Conservation (phyloP, 1,140 invertebrate genomes). For the Parapsyche elsis region DNA sequence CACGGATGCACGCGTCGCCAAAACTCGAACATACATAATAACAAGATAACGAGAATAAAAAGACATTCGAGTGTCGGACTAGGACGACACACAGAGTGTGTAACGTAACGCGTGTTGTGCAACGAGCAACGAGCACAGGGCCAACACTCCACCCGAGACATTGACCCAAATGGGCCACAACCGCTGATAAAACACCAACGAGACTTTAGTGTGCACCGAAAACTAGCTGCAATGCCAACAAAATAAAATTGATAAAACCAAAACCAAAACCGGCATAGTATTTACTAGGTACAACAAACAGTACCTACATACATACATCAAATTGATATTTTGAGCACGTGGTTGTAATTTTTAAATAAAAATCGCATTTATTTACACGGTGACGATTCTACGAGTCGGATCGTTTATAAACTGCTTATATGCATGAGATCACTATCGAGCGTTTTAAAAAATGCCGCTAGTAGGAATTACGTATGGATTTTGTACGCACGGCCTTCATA, state of each 20-base stretch:
- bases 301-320: too few species aligned
- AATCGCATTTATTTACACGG: too few species aligned
- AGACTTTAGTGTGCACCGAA: neutral
- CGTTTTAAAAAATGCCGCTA: neutral
- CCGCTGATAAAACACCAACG: constrained; percentile 19
- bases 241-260: too few species aligned
- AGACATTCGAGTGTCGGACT: too few species aligned
- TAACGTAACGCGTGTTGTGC: constrained; percentile 9
- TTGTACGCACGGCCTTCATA: constrained; percentile 2
- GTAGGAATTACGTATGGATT: neutral
- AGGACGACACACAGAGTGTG: neutral
- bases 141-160: constrained; percentile 18
- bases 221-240: neutral
- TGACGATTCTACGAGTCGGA: too few species aligned
- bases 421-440: neutral
- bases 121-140: constrained; percentile 31
- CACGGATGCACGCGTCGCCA: neutral
- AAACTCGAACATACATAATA: neutral
- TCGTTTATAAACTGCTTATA: too few species aligned
- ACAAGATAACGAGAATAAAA: neutral
- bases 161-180: constrained; percentile 24
- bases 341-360: too few species aligned
- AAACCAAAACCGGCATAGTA: too few species aligned
- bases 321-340: too few species aligned
- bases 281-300: too few species aligned